These are phyloP conservation scores for Notospermus geniculatus DNA, from an alignment of 1,140 invertebrate genomes.

Conservation along the genomic window DNA sequence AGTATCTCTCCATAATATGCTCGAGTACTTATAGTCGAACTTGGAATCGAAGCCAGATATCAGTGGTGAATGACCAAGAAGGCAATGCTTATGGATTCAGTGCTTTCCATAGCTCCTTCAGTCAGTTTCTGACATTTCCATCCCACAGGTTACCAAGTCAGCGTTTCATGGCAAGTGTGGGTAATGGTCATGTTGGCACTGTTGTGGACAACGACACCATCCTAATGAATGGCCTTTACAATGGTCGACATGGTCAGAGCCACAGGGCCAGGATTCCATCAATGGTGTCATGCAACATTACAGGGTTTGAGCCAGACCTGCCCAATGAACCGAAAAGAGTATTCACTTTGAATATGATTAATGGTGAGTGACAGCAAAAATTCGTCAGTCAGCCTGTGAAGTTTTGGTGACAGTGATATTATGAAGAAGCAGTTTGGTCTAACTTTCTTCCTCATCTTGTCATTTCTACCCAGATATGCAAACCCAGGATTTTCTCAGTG, in stretches of 20 bases:
- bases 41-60: too few relatives aligned
- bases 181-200: constrained; percentile 58
- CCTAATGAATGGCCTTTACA: constrained; percentile 58
- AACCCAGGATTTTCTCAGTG: constrained; percentile 24
- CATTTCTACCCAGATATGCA: too few relatives aligned
- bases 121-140: neutral
- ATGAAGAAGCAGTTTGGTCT: too few relatives aligned
- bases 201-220: constrained; percentile 52
- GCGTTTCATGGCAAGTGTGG: constrained; percentile 45
- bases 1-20: too few relatives aligned
- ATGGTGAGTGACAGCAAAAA: constrained; percentile 21
- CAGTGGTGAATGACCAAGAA: too few relatives aligned
- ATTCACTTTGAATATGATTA: constrained; percentile 33
- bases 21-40: too few relatives aligned
- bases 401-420: too few relatives aligned
- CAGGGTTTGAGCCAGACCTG: constrained; percentile 5
- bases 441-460: too few relatives aligned
- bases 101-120: too few relatives aligned
- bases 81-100: too few relatives aligned
- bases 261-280: constrained; percentile 47
- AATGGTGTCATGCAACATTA: constrained; percentile 25
- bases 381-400: too few relatives aligned
- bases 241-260: constrained; percentile 44
- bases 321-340: constrained; percentile 6
- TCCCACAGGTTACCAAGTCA: constrained; percentile 29